These are phyloP conservation scores for Poecilia picta DNA, from an alignment of 2,797 vertebrate species.

Conservation along the genomic window DNA sequence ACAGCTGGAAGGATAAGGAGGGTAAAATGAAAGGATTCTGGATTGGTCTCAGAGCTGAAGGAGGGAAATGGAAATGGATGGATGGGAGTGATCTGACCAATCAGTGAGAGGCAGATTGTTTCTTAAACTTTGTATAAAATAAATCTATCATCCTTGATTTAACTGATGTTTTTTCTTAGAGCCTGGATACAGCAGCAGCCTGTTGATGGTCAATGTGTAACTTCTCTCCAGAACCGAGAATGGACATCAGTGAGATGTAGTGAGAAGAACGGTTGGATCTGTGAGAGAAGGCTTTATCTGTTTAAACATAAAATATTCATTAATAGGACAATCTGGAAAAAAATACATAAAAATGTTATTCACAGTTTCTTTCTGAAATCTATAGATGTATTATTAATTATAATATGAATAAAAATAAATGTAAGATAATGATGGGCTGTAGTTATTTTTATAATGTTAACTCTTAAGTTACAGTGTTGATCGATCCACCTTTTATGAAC, in stretches of 20 bases:
- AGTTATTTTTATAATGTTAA: no score
- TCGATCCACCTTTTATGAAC: no score
- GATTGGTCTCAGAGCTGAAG: conserved; percentile 52
- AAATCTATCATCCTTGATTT: not conserved
- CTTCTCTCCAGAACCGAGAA: accelerated
- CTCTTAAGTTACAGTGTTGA: no score
- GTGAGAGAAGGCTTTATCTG: conserved; percentile 31
- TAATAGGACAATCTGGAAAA: no score
- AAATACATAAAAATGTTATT: no score
- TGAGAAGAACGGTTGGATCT: conserved; percentile 13
- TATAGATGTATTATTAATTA: no score
- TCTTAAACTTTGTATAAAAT: not conserved
- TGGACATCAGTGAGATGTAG: accelerated
- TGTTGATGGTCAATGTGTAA: not conserved
- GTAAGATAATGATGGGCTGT: no score
- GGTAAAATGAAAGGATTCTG: conserved; percentile 37
- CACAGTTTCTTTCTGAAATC: no score
- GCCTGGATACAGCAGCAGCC: not conserved
- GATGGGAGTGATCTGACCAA: conserved; percentile 14
- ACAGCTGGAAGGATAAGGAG: not conserved
- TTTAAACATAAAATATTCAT: conserved; percentile 12
- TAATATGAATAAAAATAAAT: no score
- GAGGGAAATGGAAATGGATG: conserved; percentile 54
- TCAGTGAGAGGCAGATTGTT: conserved; percentile 29
- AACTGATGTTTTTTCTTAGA: conserved; percentile 6